These are phyloP conservation scores for Phodopus roborovskii DNA, from an alignment of 2,113 vertebrate species.

Conservation along the genomic window DNA sequence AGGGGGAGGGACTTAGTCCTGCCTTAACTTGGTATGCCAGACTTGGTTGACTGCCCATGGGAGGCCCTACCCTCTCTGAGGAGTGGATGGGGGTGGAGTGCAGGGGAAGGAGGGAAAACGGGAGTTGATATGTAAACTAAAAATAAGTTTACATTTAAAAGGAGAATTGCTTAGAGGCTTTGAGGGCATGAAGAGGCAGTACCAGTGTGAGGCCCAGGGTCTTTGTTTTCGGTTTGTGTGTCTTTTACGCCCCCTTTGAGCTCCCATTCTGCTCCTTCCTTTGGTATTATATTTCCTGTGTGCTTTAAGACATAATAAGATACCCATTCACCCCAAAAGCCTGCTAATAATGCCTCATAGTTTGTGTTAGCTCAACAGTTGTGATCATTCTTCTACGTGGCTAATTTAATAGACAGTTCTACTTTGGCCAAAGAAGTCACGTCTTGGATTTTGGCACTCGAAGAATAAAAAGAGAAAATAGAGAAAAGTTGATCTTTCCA, in stretches of 20 bases:
- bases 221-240: not conserved
- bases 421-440: not conserved
- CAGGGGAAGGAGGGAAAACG: no score
- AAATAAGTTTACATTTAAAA: no score
- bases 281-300: not conserved
- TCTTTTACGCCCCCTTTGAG: not conserved
- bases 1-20: no score
- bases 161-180: not conserved
- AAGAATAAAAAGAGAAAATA: not conserved
- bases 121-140: no score
- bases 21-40: no score
- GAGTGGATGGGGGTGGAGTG: no score
- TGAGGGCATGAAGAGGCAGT: no score
- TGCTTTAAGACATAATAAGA: not conserved
- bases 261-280: not conserved
- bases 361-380: not conserved
- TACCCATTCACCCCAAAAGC: not conserved
- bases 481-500: not conserved
- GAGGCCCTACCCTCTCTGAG: no score
- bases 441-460: slow-evolving; percentile 16
- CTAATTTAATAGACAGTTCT: not conserved
- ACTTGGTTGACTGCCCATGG: no score
- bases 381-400: not conserved
- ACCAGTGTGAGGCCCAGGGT: not conserved
- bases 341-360: not conserved